Percentiles rank a stretch among this genome's conserved stretches.
Evolutionary conservation across 92 coral and sea anemone genomes (phyloP).

Genomic region (Pocillopora meandrina): DNA sequence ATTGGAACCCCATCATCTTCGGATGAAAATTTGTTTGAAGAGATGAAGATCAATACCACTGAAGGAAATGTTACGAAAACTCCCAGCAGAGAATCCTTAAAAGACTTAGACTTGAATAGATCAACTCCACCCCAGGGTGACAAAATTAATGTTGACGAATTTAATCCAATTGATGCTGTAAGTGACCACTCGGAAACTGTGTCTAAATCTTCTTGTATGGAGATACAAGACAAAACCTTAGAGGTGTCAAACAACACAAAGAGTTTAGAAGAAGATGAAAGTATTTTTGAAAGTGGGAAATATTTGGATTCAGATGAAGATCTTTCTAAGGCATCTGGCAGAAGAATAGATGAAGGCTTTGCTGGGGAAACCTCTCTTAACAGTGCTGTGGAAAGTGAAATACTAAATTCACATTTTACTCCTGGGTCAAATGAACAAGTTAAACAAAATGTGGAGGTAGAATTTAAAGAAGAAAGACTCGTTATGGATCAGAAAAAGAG

Average conservation of each 20-base stretch:
- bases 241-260: not conserved
- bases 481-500: not conserved
- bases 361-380: not conserved
- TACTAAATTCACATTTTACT: not conserved
- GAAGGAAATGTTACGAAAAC: not conserved
- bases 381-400: not conserved
- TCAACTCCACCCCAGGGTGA: not conserved
- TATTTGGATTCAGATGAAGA: not conserved
- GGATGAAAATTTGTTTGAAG: constrained; percentile 49
- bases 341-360: not conserved
- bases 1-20: constrained; percentile 69
- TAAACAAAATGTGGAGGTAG: not conserved
- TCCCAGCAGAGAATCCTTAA: not conserved
- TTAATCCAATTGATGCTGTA: not conserved
- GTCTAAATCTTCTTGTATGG: not conserved
- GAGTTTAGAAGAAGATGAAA: not conserved
- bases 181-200: not conserved
- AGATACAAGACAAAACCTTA: not conserved
- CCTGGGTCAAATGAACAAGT: constrained; percentile 4
- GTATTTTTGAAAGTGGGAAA: not conserved
- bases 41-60: not conserved
- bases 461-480: not conserved
- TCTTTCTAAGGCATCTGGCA: not conserved
- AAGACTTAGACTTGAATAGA: not conserved
- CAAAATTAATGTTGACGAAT: not conserved